Evolutionary conservation across 2,797 vertebrate genomes (phyloP), one percentile per base, ranked within the genome.

Genomic region (Iguana delicatissima): DNA sequence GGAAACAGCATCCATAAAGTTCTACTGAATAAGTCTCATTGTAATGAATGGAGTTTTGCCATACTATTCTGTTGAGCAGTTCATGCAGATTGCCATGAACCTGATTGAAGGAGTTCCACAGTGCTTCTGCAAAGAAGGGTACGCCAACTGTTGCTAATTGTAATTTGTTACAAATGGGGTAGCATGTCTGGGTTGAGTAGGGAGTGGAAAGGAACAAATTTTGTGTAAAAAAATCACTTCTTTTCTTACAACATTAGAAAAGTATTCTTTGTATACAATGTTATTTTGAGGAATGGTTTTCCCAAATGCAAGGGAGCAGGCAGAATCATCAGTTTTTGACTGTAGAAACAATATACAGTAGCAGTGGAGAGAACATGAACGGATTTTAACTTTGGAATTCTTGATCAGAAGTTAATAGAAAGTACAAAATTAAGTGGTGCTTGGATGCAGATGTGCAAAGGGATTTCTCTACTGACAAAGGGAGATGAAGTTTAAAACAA

Each of bases 361-460:
- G 46, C 35, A 64, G 35, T 20, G n/a, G 74, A 6, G 4, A 50
- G 89, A 84, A 89, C 73, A 83, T 82, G 82, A 92, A 89, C 73
- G 5, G 10, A 24, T 92, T 92, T 93, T 90, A 93, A 92, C 89
- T 92, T 83, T 50, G 86, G 91, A 95, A 90, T 93, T 93, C 87
- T 88, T 92, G 90, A 94, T 91, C 57, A 85, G 84, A 74, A 89
- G 87, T 90, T 96, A 94, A 94, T 91, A 90, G 95, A 94, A 88
- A 94, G 91, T 95, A 95, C 93, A 89, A 95, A 97, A 96, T 96
- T 95, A 95, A 94, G 87, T 85, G 87, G 91, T 77, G 89, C 88
- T 91, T 90, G 86, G 94, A 88, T 84, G 89, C 94, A 95, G 92
- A 94, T 96, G 91, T 87, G 80, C 14, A 67, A 89, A 73, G 85